Evolutionary conservation across 2,888 invertebrate species (phyloP), one percentile per base, ranked within the genome.

Genomic region (Lochmaea capreae): DNA sequence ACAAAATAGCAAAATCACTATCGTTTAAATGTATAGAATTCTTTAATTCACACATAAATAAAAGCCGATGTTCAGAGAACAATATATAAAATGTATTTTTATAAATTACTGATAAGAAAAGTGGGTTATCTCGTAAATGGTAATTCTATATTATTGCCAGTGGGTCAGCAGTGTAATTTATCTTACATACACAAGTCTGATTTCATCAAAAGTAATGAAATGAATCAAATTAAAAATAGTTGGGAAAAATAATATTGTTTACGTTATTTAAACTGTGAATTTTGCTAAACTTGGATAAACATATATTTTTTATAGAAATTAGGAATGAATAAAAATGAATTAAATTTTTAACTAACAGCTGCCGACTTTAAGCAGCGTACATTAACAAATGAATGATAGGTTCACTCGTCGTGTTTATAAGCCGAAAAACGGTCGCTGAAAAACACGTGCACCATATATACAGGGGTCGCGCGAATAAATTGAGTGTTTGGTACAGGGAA

Each of bases 61-160:
- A 61, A 69, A 61, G 68, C 49, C 61, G 46, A 61, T 69, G 59
- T 39, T 69, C 2, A 49, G 62, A 62, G 68, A 69, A 69, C 68
- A 69, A 69, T 62, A 52, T 69, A 59, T 18, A 16, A 54, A 16
- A 54, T 8, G n/a, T 49, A 62, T 69, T 46, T 69, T 62, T 68
- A 68, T 68, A 61, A 33, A 33, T 12, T 16, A 5, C 26, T 16
- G 68, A 69, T 69, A 69, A 69, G 49, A 69, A 69, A 69, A 69
- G 68, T 69, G 61, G 68, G 68, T 69, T 69, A 69, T 69, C 68
- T 59, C 61, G 33, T 68, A 46, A 18, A 58, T 67, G n/a, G 58
- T 57, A 43, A 67, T 67, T 59, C 22, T 59, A 26, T 46, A 67
- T 59, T 67, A 67, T 67, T 67, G 59, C 59, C 67, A 67, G 58